Base-by-base conservation (phyloP, 2,113 vertebrate species). In the Phaethornis superciliosus region DNA sequence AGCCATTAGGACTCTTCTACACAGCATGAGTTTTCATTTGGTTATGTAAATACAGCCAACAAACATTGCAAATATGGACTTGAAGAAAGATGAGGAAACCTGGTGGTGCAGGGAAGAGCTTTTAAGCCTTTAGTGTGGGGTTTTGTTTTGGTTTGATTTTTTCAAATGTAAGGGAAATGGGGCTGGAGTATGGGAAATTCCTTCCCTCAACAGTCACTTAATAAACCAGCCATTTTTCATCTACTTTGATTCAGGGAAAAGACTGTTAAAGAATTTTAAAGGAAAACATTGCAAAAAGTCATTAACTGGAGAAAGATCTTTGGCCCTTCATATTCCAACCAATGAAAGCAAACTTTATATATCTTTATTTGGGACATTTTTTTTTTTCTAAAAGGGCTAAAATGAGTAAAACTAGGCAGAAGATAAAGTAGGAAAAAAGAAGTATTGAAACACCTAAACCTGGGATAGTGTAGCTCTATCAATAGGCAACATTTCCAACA, bases 261-360 rank as follows among this genome's bases (percentile, higher is more conserved):
- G 82, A 58, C 32, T 90, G 92, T 79, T 44, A 90, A 62, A 86
- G 83, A 84, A 84, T 81, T 76, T 76, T 20, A 87, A 96, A 93
- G 63, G 44, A 93, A 95, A 95, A 94, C 90, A 90, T 40, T 70
- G 72, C 80, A 88, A 75, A 90, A 94, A 44, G 60, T 82, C 83
- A 92, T 81, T 96, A 91, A 91, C 71, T 88, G 75, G 93, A 94
- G 88, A 95, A 91, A 93, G 88, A 89, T 89, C 88, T 88, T 88
- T 90, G 76, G 93, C 54, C 18, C 87, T 76, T 60, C 26, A 80
- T 94, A 80, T 89, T 91, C 71, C 42, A 93, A 55, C 47, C 47
- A 77, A n/a, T 32, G 75, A 89, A 84, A 79, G 47, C 40, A 89
- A 81, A 91, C 85, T 60, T 26, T 70, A 86, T 92, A 55, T 40